Evolutionary conservation across 2,113 vertebrate species (phyloP), one percentile per base, ranked within the genome.

Genomic region (Poeciliopsis retropinna): DNA sequence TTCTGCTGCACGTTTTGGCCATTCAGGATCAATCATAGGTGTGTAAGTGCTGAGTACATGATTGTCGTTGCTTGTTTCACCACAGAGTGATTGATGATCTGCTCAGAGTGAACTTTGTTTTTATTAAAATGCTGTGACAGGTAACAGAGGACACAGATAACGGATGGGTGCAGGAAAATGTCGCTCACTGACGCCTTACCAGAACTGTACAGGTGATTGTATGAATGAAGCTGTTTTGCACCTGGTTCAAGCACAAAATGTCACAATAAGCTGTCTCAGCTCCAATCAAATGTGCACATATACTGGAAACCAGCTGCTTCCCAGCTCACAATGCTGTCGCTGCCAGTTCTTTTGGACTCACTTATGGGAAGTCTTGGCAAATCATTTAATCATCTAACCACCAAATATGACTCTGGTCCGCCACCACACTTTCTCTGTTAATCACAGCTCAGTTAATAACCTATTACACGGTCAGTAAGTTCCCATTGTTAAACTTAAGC

Each of bases 261-360:
- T 70, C 6, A 66, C 65, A 31, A 32, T 81, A 62, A 82, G 61
- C 41, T 29, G 14, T 60, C 44, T 72, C 6, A n/a, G 67, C 37
- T 37, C 60, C 31, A 70, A 51, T 89, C 84, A 83, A 32, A 1
- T 87, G 84, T 66, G 51, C 60, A 60, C 54, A 10, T 73, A 9
- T 51, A 85, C 89, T 86, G 88, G 84, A 88, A 89, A 75, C 74
- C 51, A 69, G 54, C n/a, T 76, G 14, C 65, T 89, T 90, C 84
- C 87, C 87, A 87, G 69, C 64, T 67, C 3, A 1, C 64, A 1
- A 6, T 13, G 5, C 25, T 32, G 9, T n/a, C 31, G 2, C 63
- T 75, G 89, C 87, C 86, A 91, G 74, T 71, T 78, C 57, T 30
- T 51, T 44, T 25, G 12, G 60, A 30, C 71, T 75, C 34, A 25